phyloP scores from a whole-genome alignment of 2,888 invertebrate species.

The Linnaemya vulpina region DNA sequence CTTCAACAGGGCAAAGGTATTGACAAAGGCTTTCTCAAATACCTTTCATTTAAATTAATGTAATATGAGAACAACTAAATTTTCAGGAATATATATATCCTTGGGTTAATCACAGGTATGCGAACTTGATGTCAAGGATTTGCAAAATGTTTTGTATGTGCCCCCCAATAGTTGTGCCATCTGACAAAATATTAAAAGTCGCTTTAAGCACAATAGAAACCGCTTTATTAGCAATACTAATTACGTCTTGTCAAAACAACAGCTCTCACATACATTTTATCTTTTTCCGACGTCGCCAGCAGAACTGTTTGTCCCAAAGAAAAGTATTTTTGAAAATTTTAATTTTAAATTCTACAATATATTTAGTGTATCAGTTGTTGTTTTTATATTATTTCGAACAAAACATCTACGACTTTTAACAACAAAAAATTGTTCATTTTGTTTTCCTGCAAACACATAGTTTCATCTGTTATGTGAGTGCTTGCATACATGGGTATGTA shows the following conservation, averaged over 20 bases:
- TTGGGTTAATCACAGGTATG: no score
- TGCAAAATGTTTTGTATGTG: no score
- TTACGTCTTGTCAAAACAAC: not conserved
- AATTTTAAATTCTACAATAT: constrained; percentile 45
- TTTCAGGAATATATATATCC: no score
- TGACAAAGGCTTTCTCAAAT: no score
- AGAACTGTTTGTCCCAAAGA: constrained; percentile 48
- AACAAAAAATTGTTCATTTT: not conserved
- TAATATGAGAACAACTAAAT: no score
- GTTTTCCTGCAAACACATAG: constrained; percentile 13
- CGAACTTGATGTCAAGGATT: no score
- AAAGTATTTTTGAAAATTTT: constrained; percentile 35
- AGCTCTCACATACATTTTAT: constrained; percentile 32
- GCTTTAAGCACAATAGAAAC: not conserved
- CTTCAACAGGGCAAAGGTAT: no score
- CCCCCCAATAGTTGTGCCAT: no score
- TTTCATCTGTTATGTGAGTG: constrained; percentile 8
- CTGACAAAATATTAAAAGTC: no score
- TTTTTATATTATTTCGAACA: constrained; percentile 48
- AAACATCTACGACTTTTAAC: constrained; percentile 26
- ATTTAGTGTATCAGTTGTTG: constrained; percentile 33
- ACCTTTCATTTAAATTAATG: no score
- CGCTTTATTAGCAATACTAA: not conserved
- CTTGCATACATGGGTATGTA: not conserved
- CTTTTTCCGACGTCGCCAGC: constrained; percentile 52